Evolutionary conservation across 2,113 vertebrate genomes (phyloP).

Genomic region (Lampris megalopsis): DNA sequence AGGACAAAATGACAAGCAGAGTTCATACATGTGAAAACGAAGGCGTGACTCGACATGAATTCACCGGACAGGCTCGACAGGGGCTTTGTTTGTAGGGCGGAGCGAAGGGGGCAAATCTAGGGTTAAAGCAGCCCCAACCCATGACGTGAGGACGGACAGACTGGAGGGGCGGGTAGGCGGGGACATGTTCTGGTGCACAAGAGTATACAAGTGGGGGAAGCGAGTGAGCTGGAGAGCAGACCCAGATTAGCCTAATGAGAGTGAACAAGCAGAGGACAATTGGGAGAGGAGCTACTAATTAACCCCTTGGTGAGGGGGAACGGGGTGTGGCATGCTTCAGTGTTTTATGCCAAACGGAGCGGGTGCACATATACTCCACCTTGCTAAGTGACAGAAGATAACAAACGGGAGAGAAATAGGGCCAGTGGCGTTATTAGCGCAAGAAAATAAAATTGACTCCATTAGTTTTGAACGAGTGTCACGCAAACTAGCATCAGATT

Average conservation of each 20-base stretch:
- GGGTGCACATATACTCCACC: constrained; percentile 7
- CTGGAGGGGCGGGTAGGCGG: constrained; percentile 12
- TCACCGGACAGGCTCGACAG: background rate
- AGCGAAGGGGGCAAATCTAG: constrained; percentile 9
- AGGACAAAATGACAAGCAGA: background rate
- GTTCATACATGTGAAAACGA: background rate
- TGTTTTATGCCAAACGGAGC: constrained; percentile 19
- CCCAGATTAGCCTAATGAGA: constrained; percentile 83
- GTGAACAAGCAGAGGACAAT: constrained; percentile 80
- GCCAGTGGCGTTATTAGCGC: too few relatives aligned
- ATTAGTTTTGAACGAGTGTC: too few relatives aligned
- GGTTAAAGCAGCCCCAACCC: constrained; percentile 27
- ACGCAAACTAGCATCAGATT: too few relatives aligned
- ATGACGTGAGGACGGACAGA: constrained; percentile 42
- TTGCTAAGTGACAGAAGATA: background rate
- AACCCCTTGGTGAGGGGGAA: constrained; percentile 71
- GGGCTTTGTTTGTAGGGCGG: background rate
- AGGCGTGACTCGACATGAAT: constrained; percentile 7
- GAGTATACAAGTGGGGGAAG: constrained; percentile 62
- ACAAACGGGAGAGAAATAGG: background rate
- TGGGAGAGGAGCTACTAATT: constrained; percentile 75
- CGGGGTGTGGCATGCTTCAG: constrained; percentile 51
- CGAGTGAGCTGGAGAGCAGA: constrained; percentile 72
- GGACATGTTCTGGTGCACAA: constrained; percentile 62
- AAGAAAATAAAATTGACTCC: too few relatives aligned